These are phyloP conservation scores for Cervus canadensis DNA, from an alignment of 2,113 vertebrate species.

Conservation along the genomic window DNA sequence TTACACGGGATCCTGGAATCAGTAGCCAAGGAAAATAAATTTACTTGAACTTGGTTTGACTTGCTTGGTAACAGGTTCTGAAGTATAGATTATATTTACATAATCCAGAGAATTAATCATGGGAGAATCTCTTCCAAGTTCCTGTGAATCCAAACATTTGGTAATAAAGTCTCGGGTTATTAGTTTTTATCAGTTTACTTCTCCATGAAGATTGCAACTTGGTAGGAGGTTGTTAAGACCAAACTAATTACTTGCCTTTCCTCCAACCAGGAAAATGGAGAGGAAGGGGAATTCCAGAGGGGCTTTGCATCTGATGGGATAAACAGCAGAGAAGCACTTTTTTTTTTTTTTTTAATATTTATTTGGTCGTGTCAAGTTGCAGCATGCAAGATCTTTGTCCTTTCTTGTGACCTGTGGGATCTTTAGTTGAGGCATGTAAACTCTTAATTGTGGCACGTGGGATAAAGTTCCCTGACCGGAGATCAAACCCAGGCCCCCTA, in stretches of 20 bases:
- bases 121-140: neutral
- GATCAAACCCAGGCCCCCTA: neutral
- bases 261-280: neutral
- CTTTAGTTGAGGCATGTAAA: neutral
- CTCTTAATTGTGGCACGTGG: accelerated
- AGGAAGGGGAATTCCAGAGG: neutral
- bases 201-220: neutral
- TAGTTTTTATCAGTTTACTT: neutral
- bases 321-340: neutral
- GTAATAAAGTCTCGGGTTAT: neutral
- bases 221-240: slow-evolving; percentile 10
- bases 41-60: slow-evolving; percentile 9
- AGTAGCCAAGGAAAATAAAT: neutral
- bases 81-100: neutral
- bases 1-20: neutral
- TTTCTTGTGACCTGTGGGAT: neutral
- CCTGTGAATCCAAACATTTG: neutral
- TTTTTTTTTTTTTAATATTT: neutral
- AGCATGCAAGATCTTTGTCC: neutral
- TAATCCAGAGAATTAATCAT: neutral
- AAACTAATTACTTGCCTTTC: neutral
- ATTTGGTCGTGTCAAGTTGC: neutral
- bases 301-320: neutral
- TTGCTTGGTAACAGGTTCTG: slow-evolving; percentile 27
- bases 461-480: neutral